Evolutionary conservation across 2,797 vertebrate genomes (phyloP), one percentile per base, ranked within the genome.

Genomic region (Chromobotia macracanthus): DNA sequence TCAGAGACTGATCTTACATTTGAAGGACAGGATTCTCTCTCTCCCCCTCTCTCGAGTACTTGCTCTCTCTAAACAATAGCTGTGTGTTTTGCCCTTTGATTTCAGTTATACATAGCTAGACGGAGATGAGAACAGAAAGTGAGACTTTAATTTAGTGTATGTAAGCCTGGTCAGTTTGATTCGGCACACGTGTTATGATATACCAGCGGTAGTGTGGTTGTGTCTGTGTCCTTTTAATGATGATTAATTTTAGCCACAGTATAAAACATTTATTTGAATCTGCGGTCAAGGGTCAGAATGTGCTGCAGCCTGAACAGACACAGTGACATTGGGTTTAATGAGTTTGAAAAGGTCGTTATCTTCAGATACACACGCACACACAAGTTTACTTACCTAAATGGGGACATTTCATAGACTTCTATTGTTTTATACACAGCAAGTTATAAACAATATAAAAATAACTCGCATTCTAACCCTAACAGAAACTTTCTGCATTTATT

Each of bases 201-300:
- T n/a, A 38, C 28, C 23, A 55, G 12, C 15, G n/a, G 48, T 46
- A 50, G 28, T 69, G 15, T 68, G 28, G 44, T 10, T 73, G 70
- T 41, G 31, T 64, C n/a, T 48, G 23, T 67, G 77, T 67, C 46
- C 60, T 82, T 78, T 81, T 74, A 73, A 80, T 70, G 65, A 80
- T 56, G 70, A 23, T 25, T 58, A 71, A n/a, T 44, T 78, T 65
- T 28, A 75, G 71, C 19, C 28, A 9, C 44, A 78, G 66, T 44
- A 78, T 72, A 75, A 84, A 80, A 56, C 51, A 5, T 74, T 69
- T 23, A 44, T 66, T 72, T 67, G 63, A 68, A n/a, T n/a, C 10
- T 28, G 63, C 66, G 64, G 72, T 74, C 64, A 23, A 15, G 46
- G 44, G 41, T 44, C 53, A 72, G 60, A 48, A 21, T 53, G 19